A percentile compares a stretch with the other conserved stretches of the same genome.
These are phyloP conservation scores for Diloba caeruleocephala DNA, from an alignment of 2,888 invertebrate species.

Conservation along the genomic window DNA sequence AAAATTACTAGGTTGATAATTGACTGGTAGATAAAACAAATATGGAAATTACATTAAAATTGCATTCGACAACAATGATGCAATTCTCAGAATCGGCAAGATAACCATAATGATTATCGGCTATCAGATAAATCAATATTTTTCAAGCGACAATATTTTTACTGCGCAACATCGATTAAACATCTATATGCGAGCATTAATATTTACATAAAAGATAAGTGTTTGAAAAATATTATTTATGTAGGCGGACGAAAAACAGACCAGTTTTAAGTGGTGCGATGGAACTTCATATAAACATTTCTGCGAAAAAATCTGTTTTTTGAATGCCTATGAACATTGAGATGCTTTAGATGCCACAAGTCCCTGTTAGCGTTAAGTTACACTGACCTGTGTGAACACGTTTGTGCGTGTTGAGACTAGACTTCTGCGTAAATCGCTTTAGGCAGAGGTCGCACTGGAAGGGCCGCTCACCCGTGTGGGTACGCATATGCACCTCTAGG, in stretches of 20 bases:
- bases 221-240: slow-evolving; percentile 58
- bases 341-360: slow-evolving; percentile 40
- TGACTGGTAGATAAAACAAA: slow-evolving; percentile 47
- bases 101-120: slow-evolving; percentile 29
- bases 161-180: slow-evolving; percentile 26
- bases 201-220: slow-evolving; percentile 34
- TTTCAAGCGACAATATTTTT: slow-evolving; percentile 46
- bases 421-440: slow-evolving; percentile 94
- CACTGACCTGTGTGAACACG: slow-evolving; percentile 92
- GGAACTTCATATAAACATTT: neutral
- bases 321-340: slow-evolving; percentile 46
- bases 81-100: slow-evolving; percentile 32
- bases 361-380: slow-evolving; percentile 25
- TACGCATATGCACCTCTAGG: slow-evolving; percentile 94
- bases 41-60: slow-evolving; percentile 78
- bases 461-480: slow-evolving; percentile 93
- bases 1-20: slow-evolving; percentile 13
- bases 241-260: slow-evolving; percentile 50
- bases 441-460: slow-evolving; percentile 93
- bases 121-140: slow-evolving; percentile 50
- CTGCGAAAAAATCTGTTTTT: slow-evolving; percentile 37
- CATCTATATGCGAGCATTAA: slow-evolving; percentile 21
- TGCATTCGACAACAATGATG: slow-evolving; percentile 43
- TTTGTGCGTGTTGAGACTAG: slow-evolving; percentile 94
- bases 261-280: neutral